Conservation (phyloP, 1,140 invertebrate species). For the Neoseiulus cucumeris region DNA sequence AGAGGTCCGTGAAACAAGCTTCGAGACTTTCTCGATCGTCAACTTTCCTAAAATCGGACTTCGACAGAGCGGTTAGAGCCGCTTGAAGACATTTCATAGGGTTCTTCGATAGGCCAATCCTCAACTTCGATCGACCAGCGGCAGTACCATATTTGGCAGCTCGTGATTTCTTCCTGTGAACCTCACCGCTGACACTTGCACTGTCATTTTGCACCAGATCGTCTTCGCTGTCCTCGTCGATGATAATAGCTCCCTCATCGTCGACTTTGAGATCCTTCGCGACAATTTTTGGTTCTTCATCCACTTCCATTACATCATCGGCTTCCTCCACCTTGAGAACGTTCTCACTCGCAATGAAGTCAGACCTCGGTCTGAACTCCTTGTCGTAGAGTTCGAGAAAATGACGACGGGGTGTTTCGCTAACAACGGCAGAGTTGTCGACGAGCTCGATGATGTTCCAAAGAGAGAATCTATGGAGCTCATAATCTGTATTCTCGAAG, state of each 20-base stretch:
- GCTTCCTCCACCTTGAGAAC: constrained; percentile 11
- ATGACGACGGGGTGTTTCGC: not conserved
- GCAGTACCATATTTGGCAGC: not conserved
- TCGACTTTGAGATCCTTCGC: constrained; percentile 13
- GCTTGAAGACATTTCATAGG: not conserved
- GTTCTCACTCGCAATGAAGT: not conserved
- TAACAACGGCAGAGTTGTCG: not conserved
- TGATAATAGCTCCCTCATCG: constrained; percentile 11
- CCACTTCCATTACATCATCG: constrained; percentile 12
- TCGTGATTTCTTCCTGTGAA: not conserved
- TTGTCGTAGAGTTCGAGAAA: not conserved
- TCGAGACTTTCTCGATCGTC: constrained; percentile 35
- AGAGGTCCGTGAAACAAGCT: constrained; percentile 33
- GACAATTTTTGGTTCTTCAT: not conserved
- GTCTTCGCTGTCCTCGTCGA: constrained; percentile 21
- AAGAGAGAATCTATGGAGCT: not conserved
- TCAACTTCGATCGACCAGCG: not conserved
- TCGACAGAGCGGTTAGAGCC: not conserved
- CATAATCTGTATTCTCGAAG: not conserved
- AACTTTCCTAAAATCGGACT: constrained; percentile 25
- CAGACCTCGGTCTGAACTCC: not conserved
- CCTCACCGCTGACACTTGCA: not conserved
- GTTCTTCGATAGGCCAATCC: not conserved
- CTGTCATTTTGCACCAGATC: constrained; percentile 28
- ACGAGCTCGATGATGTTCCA: not conserved